Evolutionary conservation across 2,113 vertebrate species (phyloP).

Genomic region (Platanista minor): DNA sequence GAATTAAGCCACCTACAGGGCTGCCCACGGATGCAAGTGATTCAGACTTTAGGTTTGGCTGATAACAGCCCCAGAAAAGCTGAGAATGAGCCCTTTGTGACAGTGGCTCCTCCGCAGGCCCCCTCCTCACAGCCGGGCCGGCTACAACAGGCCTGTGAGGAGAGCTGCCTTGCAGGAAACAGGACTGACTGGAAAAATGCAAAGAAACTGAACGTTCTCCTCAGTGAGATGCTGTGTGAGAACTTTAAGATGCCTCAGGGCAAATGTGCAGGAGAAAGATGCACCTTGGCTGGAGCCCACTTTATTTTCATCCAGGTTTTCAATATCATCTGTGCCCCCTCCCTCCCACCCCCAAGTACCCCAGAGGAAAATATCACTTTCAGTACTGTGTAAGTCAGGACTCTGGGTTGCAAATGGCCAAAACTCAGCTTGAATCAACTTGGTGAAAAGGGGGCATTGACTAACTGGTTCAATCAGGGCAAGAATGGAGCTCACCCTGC

Average conservation of each 20-base stretch:
- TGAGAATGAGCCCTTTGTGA: constrained; percentile 84
- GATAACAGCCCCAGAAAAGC: constrained; percentile 75
- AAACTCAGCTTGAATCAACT: not conserved
- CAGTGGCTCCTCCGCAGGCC: constrained; percentile 54
- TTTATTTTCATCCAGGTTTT: not conserved
- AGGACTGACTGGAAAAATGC: not conserved
- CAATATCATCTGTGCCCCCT: not conserved
- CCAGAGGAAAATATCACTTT: not conserved
- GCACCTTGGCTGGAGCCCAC: not conserved
- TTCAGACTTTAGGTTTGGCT: constrained; percentile 82
- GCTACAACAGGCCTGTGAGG: not conserved
- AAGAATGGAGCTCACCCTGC: not conserved
- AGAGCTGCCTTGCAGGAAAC: not conserved
- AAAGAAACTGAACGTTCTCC: not conserved
- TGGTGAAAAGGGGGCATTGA: not conserved
- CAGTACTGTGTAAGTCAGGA: not conserved
- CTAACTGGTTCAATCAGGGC: not conserved
- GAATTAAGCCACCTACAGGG: not conserved
- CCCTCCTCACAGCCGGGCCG: not conserved
- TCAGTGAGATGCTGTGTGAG: not conserved
- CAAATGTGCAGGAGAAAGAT: not conserved
- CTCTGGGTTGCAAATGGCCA: not conserved
- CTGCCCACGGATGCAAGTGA: constrained; percentile 61
- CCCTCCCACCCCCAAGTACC: not conserved
- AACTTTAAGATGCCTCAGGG: not conserved